Base-by-base conservation (phyloP, 2,888 invertebrate genomes). In the Leistus spinibarbis region DNA sequence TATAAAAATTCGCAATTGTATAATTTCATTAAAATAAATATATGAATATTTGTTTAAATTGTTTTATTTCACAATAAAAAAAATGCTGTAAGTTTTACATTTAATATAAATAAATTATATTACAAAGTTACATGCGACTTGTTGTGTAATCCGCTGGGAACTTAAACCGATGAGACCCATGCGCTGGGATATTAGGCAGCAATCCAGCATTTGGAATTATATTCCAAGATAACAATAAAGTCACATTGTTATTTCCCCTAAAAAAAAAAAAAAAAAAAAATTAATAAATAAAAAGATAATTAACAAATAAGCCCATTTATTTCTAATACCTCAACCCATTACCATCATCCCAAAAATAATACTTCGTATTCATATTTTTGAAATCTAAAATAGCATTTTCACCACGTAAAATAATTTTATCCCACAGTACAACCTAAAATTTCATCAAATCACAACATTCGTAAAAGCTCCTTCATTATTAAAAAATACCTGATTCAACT, bases 321-420 rank as follows among this genome's bases (percentile, higher is more conserved):
- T 66, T 78, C 86, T 20, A 89, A 90, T 88, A 96, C 95, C 91
- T 95, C 68, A 99, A 89, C 80, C 98, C 98, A 86, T 96, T 96
- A 77, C 99, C 99, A 88, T 99, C 99, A 89, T 99, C 99, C 96
- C 98, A 97, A 88, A 99, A 99, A 84, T 99, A 99, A 87, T 99
- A 99, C 84, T 99, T 99, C 1, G 97, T 96, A 85, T 98, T 96
- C 90, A 96, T 93, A 82, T 95, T 96, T 84, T 95, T 95, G 83
- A 96, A 95, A 84, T 97, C 95, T 76, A 99, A 86, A 9, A 94
- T 88, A n/a, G 98, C 93, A 87, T 96, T 95, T 85, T 99, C 97
- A 69, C 96, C 97, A 81, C 99, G 90, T 73, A 94, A 88, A 73
- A 99, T 95, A 78, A 99, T 99, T 88, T 98, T 98, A 85, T 99